Evolutionary conservation across 2,113 vertebrate genomes (phyloP), one percentile per base, ranked within the genome.

Genomic region (Neolamprologus caudopunctatus): DNA sequence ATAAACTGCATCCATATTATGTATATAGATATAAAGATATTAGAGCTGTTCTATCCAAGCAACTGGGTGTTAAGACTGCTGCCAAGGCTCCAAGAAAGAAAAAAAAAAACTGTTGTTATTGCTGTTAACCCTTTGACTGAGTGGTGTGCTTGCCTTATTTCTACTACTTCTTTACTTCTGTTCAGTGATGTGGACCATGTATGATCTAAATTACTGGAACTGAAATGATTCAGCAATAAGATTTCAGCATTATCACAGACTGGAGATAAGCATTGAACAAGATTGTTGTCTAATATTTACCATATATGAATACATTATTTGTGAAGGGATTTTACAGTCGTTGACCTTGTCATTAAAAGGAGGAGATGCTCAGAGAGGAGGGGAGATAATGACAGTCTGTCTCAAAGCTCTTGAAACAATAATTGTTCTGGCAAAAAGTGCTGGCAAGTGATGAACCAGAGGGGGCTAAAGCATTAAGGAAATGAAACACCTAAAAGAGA

Each of bases 161-260:
- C 61, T 61, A 68, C 63, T 88, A 82, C 83, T 83, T 91, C 51
- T 66, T 83, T 87, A 54, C 53, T 50, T 83, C 37, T 86, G 55
- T 82, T 81, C 80, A 73, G 63, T 40, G 26, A 57, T 84, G 26
- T 83, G 54, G 31, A 87, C 68, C 54, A 35, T 68, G 80, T 81
- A 71, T 63, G 83, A 89, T 88, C 73, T 50, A 54, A 82, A 42
- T 45, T 80, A 37, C 33, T 37, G 6, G 61, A 37, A 21, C 61
- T 66, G n/a, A 83, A 54, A n/a, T 13, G 26, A 79, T 73, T 80
- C 80, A 28, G 24, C 21, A 68, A 61, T 73, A 78, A 83, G 58
- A 88, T 86, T 82, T 78, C 73, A 85, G 87, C 78, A 88, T 40
- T 47, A 7, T 87, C 88, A 89, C 78, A 88, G 73, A 79, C 42